Conservation (phyloP, 2,888 invertebrate species). For the Leptopterna dolabrata region DNA sequence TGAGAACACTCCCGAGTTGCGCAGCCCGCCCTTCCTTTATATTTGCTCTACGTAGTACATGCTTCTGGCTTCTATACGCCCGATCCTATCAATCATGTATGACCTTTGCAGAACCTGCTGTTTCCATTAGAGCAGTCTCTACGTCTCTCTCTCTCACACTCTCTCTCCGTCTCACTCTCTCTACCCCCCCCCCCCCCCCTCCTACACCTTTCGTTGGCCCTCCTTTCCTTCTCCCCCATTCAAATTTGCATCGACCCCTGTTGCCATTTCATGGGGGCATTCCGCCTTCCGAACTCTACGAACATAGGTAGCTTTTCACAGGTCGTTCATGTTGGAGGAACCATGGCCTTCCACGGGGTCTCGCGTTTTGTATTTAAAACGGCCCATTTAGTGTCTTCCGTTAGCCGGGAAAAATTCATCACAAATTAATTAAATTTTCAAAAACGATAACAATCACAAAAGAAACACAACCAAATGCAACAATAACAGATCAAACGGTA, state of each 20-base stretch:
- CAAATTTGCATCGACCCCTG: slow-evolving; percentile 37
- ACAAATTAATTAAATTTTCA: no score
- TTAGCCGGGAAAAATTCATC: no score
- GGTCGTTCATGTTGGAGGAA: background rate
- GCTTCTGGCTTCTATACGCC: slow-evolving; percentile 40
- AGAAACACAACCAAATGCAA: no score
- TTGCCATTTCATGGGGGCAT: slow-evolving; percentile 39
- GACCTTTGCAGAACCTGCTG: slow-evolving; percentile 41
- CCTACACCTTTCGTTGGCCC: background rate
- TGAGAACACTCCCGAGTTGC: slow-evolving; percentile 8
- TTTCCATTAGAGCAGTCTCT: slow-evolving; percentile 37
- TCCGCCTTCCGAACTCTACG: slow-evolving; percentile 25
- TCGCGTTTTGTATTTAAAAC: no score
- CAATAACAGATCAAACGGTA: no score
- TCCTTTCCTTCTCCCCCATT: slow-evolving; percentile 4
- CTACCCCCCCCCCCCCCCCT: background rate
- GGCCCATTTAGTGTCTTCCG: no score
- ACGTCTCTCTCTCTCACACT: background rate
- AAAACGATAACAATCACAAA: no score
- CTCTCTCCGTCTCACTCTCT: background rate
- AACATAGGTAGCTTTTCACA: background rate
- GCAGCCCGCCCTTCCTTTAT: slow-evolving; percentile 10
- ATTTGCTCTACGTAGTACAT: slow-evolving; percentile 28
- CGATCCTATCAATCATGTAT: slow-evolving; percentile 47
- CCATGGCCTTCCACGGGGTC: background rate